phyloP scores from a whole-genome alignment of 2,113 vertebrate genomes.

The human (Homo sapiens) region DNA sequence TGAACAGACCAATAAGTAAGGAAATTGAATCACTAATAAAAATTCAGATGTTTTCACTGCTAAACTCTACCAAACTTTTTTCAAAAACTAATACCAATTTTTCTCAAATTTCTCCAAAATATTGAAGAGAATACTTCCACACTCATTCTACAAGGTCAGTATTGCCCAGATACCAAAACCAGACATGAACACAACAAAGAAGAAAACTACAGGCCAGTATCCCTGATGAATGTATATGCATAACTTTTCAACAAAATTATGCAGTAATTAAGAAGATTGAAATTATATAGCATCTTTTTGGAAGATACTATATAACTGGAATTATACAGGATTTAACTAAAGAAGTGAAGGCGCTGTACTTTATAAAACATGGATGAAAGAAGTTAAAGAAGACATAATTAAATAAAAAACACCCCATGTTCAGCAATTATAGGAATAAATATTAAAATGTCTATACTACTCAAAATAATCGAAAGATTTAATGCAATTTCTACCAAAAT shows the following conservation, averaged over 20 bases:
- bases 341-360: not conserved
- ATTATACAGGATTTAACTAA: not conserved
- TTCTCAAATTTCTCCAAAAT: not conserved
- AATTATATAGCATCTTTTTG: too few species aligned
- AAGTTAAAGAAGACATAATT: not conserved
- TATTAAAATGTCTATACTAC: not conserved
- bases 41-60: not conserved
- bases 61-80: not conserved
- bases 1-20: not conserved
- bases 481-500: not conserved
- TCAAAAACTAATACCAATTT: not conserved
- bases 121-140: not conserved
- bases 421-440: not conserved
- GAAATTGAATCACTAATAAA: not conserved
- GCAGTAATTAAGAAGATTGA: too few species aligned
- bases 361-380: not conserved
- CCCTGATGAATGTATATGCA: not conserved
- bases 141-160: not conserved
- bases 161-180: not conserved
- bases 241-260: not conserved
- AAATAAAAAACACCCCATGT: not conserved
- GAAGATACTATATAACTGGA: too few species aligned
- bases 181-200: not conserved
- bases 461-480: not conserved
- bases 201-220: not conserved